phyloP scores from a whole-genome alignment of 2,797 vertebrate species.

The Oreochromis grahami region DNA sequence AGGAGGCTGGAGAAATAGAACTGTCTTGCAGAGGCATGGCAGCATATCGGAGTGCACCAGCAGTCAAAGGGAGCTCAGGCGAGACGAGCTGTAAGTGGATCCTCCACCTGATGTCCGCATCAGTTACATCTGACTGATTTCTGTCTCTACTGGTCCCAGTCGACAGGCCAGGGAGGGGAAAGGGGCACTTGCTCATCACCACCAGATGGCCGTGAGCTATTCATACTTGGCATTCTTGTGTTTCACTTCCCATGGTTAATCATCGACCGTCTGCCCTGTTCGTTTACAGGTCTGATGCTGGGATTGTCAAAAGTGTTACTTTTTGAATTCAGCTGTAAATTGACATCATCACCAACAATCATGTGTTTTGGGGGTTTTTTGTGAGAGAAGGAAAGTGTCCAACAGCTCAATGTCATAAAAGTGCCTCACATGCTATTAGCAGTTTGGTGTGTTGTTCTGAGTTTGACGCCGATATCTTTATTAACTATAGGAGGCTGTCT shows the following conservation, averaged over 20 bases:
- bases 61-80: conserved; percentile 71
- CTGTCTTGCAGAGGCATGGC: conserved; percentile 66
- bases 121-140: conserved; percentile 75
- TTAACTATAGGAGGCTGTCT: neutral
- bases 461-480: neutral
- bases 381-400: neutral
- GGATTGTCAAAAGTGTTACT: neutral
- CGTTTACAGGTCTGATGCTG: neutral
- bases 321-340: neutral
- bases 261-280: neutral
- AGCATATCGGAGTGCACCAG: conserved; percentile 66
- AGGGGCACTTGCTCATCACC: conserved; percentile 36
- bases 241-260: conserved; percentile 33
- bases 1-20: conserved; percentile 68
- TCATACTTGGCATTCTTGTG: conserved; percentile 21
- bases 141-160: conserved; percentile 64
- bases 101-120: conserved; percentile 78
- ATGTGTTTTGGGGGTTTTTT: accelerated
- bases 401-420: neutral
- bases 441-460: neutral
- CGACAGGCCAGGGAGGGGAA: conserved; percentile 44
- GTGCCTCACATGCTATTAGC: neutral
- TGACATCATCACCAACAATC: neutral
- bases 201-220: conserved; percentile 43
- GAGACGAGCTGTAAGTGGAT: conserved; percentile 76